These are phyloP conservation scores for Octomys mimax DNA, from an alignment of 2,797 vertebrate species.

Conservation along the genomic window DNA sequence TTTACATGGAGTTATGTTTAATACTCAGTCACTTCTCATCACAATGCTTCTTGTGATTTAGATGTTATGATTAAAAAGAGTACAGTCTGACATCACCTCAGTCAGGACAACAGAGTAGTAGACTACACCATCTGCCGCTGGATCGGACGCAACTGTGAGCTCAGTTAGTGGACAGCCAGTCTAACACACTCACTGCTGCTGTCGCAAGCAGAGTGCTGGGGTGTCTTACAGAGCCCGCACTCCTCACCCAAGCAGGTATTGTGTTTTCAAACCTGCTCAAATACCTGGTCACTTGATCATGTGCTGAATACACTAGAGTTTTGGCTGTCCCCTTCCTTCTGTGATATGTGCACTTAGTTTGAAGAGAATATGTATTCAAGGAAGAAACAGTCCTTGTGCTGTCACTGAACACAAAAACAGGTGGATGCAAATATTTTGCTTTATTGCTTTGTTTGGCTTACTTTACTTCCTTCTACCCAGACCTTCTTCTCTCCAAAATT, in stretches of 20 bases:
- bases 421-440: background rate
- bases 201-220: background rate
- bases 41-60: constrained; percentile 39
- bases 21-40: constrained; percentile 21
- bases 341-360: background rate
- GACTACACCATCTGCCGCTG: constrained; percentile 55
- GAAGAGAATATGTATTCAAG: background rate
- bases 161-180: background rate
- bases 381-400: background rate
- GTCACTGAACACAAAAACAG: background rate
- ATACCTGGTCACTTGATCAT: background rate
- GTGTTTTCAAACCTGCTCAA: background rate
- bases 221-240: background rate
- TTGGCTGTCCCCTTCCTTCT: background rate
- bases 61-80: constrained; percentile 43
- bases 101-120: constrained; percentile 63
- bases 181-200: constrained; percentile 16
- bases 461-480: constrained; percentile 23
- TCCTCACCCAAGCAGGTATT: background rate
- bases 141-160: background rate
- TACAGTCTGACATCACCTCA: background rate
- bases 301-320: constrained; percentile 9
- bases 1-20: constrained; percentile 64
- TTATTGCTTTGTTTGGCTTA: constrained; percentile 42
- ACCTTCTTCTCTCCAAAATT: background rate